A percentile compares a stretch with the other conserved stretches of the same genome.
Conservation (phyloP, 2,113 vertebrate species). For the Thamnaconus septentrionalis region DNA sequence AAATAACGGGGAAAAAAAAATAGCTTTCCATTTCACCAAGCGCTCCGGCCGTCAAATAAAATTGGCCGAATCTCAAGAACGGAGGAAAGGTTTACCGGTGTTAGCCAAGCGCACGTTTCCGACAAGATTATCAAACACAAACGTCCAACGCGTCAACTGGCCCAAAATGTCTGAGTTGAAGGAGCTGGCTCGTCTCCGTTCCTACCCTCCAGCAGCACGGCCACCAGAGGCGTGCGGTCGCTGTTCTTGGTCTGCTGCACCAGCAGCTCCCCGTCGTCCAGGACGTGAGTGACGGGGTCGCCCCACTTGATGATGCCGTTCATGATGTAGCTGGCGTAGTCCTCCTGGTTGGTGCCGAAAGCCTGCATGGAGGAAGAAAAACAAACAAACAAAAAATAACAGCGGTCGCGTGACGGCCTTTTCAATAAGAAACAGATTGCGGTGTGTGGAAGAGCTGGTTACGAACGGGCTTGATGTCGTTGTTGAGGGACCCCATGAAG, state of each 20-base stretch:
- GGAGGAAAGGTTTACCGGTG: too few species aligned
- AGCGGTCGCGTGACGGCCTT: background rate
- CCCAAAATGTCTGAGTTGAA: too few species aligned
- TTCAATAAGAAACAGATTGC: background rate
- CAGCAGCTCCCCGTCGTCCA: slow-evolving; percentile 95
- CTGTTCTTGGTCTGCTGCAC: slow-evolving; percentile 98
- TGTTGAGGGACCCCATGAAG: slow-evolving; percentile 93
- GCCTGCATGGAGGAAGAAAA: slow-evolving; percentile 73
- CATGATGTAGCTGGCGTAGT: slow-evolving; percentile 97
- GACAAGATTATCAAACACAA: too few species aligned
- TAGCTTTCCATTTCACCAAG: too few species aligned
- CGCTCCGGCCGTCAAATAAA: too few species aligned
- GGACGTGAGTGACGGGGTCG: slow-evolving; percentile 88
- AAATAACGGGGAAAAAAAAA: too few species aligned
- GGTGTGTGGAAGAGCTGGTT: background rate
- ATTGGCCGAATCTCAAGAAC: too few species aligned
- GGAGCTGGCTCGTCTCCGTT: background rate
- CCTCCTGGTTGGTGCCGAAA: slow-evolving; percentile 97
- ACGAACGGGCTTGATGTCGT: slow-evolving; percentile 95
- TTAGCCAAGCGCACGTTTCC: too few species aligned
- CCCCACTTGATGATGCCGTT: slow-evolving; percentile 99
- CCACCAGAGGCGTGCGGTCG: slow-evolving; percentile 94
- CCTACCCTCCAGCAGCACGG: slow-evolving; percentile 93
- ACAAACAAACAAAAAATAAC: background rate
- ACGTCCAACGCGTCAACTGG: too few species aligned